Base-by-base conservation (phyloP, 2,888 invertebrate genomes). In the Watsonalla binaria region DNA sequence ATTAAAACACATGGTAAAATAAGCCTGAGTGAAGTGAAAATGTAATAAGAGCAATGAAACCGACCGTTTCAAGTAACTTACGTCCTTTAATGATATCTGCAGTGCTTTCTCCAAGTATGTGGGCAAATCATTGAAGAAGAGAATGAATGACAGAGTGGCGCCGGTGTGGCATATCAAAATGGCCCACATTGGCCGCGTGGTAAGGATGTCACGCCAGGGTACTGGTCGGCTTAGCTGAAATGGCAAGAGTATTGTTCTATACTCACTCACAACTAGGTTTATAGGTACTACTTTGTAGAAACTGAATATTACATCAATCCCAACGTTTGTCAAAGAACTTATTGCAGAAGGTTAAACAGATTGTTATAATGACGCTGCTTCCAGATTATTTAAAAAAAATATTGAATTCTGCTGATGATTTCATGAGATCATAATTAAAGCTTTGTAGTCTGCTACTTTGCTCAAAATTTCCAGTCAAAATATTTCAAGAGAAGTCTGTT, bases 111-210 rank as follows among this genome's bases (percentile, higher is more conserved):
- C 92, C 76, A 95, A 87, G 64, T 94, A 96, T 0, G 92, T 93
- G 0, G 96, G 95, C 66, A 95, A 92, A 70, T 95, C 93, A 0
- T 94, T 94, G 6, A 95, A 87, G 51, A 96, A 86, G 6, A 94
- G 92, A 67, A 93, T 93, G 68, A 92, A 95, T 0, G 93, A 92
- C 86, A 93, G 92, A 9, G 93, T 92, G 57, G 92, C 92, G 0
- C 94, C 93, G 14, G 93, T 82, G 60, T 95, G 95, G 0, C 92
- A 90, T 0, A 92, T 76, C 39, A 82, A 46, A 0, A 93, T 68
- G 0, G 93, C 92, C 86, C 92, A 92, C 57, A 95, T 81, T 0
- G 94, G 93, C 6, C 84, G 66, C 0, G 94, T 93, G 0, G 87
- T 92, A 0, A 93, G 73, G 15, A 95, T 93, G 0, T 84, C 72